Evolutionary conservation across 1,140 invertebrate genomes (phyloP).

Genomic region (Ephestia elutella): DNA sequence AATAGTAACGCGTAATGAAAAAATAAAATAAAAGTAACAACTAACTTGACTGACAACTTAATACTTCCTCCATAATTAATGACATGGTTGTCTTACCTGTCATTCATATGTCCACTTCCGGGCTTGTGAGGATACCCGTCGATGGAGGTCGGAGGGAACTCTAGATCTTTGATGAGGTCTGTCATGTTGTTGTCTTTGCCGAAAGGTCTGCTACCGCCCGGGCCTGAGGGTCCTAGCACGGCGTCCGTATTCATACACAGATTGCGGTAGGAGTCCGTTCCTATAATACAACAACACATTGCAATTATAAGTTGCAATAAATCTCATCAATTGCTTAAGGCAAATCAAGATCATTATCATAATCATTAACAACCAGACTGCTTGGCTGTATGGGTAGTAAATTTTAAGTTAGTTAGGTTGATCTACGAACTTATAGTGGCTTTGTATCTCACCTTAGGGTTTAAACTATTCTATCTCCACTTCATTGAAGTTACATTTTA

Average conservation of each 20-base stretch:
- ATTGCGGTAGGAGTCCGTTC: conserved; percentile 53
- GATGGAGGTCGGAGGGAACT: background rate
- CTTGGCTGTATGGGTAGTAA: no score
- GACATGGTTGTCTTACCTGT: background rate
- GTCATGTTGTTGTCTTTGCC: background rate
- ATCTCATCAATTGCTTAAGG: no score
- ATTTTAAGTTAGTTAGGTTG: no score
- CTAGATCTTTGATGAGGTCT: background rate
- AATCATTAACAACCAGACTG: no score
- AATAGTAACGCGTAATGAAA: no score
- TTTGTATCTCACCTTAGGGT: no score
- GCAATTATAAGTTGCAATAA: no score
- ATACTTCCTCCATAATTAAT: no score
- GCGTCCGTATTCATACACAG: conserved; percentile 46
- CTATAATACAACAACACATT: conserved; percentile 22
- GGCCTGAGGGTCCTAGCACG: conserved; percentile 16
- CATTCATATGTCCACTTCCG: background rate
- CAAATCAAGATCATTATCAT: no score
- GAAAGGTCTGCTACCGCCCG: background rate
- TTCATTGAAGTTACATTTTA: no score
- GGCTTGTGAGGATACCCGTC: background rate
- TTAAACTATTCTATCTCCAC: no score
- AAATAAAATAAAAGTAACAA: background rate
- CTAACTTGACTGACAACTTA: background rate
- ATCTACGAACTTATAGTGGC: no score